Evolutionary conservation across 2,888 invertebrate genomes (phyloP).

Genomic region (Hypolimnas misippus): DNA sequence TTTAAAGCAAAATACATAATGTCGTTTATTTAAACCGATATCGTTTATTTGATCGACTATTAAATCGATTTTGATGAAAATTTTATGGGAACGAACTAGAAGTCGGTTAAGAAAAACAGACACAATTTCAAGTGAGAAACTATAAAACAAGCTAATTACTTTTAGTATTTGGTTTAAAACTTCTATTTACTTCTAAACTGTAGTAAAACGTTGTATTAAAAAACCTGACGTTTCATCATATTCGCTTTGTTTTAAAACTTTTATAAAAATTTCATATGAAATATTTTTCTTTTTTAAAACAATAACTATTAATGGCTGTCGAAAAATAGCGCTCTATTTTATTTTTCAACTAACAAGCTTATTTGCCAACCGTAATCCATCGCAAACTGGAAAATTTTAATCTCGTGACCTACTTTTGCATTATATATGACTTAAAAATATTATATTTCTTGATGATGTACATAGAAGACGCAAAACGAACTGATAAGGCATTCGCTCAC

Average conservation of each 20-base stretch:
- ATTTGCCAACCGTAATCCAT: conserved; percentile 33
- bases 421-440: conserved; percentile 8
- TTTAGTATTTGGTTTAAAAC: not conserved
- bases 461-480: not conserved
- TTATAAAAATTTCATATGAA: conserved; percentile 1
- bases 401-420: conserved; percentile 32
- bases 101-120: too few species aligned
- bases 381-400: conserved; percentile 27
- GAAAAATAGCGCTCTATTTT: conserved; percentile 25
- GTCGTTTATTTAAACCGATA: too few species aligned
- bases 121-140: not conserved
- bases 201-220: not conserved
- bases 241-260: conserved; percentile 4
- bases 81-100: too few species aligned
- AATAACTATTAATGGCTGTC: conserved; percentile 16
- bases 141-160: not conserved
- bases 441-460: conserved; percentile 5
- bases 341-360: conserved; percentile 35
- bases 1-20: too few species aligned
- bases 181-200: conserved; percentile 4
- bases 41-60: too few species aligned
- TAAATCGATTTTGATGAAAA: too few species aligned
- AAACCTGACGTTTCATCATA: not conserved
- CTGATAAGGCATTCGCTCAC: conserved; percentile 1
- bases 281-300: conserved; percentile 12